Conservation (phyloP, 2,797 vertebrate species). For the Pseudotriccus pelzelni region DNA sequence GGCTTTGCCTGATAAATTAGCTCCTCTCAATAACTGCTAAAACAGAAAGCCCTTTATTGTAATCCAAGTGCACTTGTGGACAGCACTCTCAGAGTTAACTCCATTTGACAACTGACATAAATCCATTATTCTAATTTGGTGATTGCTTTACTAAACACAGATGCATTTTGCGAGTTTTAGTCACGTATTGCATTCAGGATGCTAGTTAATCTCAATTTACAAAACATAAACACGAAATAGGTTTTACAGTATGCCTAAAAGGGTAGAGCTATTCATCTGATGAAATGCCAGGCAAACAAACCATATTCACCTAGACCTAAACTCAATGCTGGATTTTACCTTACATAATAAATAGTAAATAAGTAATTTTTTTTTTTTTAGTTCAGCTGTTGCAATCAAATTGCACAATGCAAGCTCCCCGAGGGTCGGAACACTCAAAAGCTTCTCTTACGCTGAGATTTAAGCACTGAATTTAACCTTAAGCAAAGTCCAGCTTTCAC, state of each 20-base stretch:
- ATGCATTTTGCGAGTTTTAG: slow-evolving; percentile 69
- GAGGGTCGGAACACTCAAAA: slow-evolving; percentile 37
- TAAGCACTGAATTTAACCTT: slow-evolving; percentile 52
- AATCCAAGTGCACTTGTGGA: slow-evolving; percentile 56
- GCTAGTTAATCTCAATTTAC: slow-evolving; percentile 67
- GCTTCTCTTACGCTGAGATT: slow-evolving; percentile 43
- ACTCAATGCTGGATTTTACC: slow-evolving; percentile 49
- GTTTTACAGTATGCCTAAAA: slow-evolving; percentile 43
- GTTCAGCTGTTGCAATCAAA: slow-evolving; percentile 56
- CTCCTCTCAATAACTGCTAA: slow-evolving; percentile 42
- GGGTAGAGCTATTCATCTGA: slow-evolving; percentile 23
- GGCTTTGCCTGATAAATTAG: slow-evolving; percentile 49
- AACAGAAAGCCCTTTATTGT: slow-evolving; percentile 48
- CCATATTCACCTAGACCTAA: slow-evolving; percentile 48
- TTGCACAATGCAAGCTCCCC: slow-evolving; percentile 53
- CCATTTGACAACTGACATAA: slow-evolving; percentile 75
- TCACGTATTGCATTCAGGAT: slow-evolving; percentile 69
- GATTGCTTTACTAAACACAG: slow-evolving; percentile 64
- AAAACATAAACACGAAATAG: slow-evolving; percentile 65
- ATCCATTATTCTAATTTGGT: slow-evolving; percentile 70
- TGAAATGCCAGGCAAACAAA: slow-evolving; percentile 61
- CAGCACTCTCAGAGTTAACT: slow-evolving; percentile 78
- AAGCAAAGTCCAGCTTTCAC: slow-evolving; percentile 70
- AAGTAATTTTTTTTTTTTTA: slow-evolving; percentile 39
- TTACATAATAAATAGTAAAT: slow-evolving; percentile 47